Evolutionary conservation across 2,113 vertebrate species (phyloP).

Genomic region (Excalfactoria chinensis): DNA sequence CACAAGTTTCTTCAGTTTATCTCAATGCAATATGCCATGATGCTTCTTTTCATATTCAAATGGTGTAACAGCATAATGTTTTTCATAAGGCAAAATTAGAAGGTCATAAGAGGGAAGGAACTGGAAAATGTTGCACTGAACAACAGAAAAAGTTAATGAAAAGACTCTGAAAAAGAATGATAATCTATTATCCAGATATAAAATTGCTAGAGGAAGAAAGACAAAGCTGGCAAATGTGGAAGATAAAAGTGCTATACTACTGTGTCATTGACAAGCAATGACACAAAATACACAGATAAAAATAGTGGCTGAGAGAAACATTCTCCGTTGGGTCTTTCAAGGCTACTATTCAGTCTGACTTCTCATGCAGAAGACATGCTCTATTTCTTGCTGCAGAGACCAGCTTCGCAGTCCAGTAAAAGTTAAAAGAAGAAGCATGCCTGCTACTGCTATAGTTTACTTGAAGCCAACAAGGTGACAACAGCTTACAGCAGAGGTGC

Average conservation of each 20-base stretch:
- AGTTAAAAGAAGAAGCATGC: not conserved
- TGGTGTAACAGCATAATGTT: rapidly evolving
- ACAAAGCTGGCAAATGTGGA: not conserved
- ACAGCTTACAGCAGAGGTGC: not conserved
- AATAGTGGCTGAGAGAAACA: not conserved
- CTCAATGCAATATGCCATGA: not conserved
- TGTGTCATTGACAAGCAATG: not conserved
- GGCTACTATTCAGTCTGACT: not conserved
- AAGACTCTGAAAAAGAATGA: not conserved
- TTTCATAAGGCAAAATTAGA: not conserved
- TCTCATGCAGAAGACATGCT: not conserved
- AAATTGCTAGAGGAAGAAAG: not conserved
- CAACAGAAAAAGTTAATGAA: not conserved
- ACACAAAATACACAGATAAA: not conserved
- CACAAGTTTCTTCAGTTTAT: not conserved
- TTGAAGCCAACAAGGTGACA: not conserved
- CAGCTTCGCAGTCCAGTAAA: not conserved
- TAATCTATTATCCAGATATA: not conserved
- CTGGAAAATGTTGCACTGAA: not conserved
- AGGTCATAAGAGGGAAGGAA: not conserved
- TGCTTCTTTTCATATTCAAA: not conserved
- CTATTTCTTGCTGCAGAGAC: not conserved
- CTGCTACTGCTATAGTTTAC: not conserved
- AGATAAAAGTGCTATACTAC: not conserved
- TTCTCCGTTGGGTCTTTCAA: not conserved